Conservation (phyloP, 2,113 vertebrate species). For the Silurus glanis region DNA sequence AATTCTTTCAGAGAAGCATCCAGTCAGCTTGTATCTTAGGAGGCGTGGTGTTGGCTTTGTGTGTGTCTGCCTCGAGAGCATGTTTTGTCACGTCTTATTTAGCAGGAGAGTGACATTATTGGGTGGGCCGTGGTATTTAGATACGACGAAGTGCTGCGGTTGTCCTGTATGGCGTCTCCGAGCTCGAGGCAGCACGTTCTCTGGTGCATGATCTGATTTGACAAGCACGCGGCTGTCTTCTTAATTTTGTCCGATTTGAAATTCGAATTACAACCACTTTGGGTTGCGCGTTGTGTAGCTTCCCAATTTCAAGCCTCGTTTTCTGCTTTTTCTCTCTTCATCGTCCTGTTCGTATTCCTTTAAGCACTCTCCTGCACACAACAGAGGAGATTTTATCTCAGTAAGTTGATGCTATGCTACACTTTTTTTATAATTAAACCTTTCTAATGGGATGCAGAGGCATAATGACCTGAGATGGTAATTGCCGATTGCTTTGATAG, state of each 20-base stretch:
- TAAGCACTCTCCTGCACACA: not conserved
- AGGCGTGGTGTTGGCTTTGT: conserved; percentile 26
- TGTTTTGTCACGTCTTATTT: conserved; percentile 75
- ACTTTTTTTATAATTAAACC: conserved; percentile 50
- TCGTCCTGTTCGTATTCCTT: conserved; percentile 37
- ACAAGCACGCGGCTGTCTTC: conserved; percentile 75
- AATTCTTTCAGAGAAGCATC: not conserved
- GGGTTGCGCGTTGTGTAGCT: conserved; percentile 49
- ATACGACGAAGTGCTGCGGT: conserved; percentile 59
- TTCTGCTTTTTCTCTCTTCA: conserved; percentile 65
- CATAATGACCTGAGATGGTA: conserved; percentile 33
- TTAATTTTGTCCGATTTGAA: conserved; percentile 78
- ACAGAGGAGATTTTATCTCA: conserved; percentile 30
- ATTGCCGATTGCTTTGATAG: conserved; percentile 30
- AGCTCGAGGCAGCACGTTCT: conserved; percentile 62
- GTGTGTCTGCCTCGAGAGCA: conserved; percentile 63
- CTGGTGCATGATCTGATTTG: conserved; percentile 72
- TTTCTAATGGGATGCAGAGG: conserved; percentile 5
- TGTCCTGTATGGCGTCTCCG: conserved; percentile 54
- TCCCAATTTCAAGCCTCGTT: conserved; percentile 56
- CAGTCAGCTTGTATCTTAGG: conserved; percentile 32
- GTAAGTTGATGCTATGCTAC: conserved; percentile 9
- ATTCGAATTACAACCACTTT: conserved; percentile 77
- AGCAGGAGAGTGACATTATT: conserved; percentile 63
- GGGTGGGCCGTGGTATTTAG: conserved; percentile 57